Conservation (phyloP, 2,888 invertebrate species). For the Unio delphinus region DNA sequence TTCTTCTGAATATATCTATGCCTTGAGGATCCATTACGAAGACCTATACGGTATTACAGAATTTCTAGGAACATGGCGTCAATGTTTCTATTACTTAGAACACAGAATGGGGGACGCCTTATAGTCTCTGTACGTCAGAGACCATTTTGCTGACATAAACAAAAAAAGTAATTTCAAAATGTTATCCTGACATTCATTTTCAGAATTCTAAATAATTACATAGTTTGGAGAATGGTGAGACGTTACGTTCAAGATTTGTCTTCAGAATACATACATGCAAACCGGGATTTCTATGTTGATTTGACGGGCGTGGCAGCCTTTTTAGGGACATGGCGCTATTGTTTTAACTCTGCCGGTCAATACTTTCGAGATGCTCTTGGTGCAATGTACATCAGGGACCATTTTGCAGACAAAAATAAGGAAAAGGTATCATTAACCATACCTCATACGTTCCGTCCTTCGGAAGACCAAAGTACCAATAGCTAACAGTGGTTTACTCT, state of each 20-base stretch:
- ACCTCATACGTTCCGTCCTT: background rate
- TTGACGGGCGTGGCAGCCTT: conserved; percentile 46
- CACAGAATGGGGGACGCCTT: conserved; percentile 51
- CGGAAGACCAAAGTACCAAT: too few relatives aligned
- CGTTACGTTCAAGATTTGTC: conserved; percentile 76
- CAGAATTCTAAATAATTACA: conserved; percentile 76
- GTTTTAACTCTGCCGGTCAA: conserved; percentile 39
- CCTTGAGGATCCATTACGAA: conserved; percentile 54
- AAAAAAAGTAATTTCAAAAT: conserved; percentile 46
- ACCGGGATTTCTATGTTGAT: conserved; percentile 54
- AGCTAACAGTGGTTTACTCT: too few relatives aligned
- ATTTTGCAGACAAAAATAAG: conserved; percentile 54
- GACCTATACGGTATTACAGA: conserved; percentile 45
- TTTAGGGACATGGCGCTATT: conserved; percentile 52
- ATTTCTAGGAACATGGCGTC: conserved; percentile 54
- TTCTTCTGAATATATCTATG: conserved; percentile 71
- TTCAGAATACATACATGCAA: conserved; percentile 68
- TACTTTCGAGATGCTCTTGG: conserved; percentile 55
- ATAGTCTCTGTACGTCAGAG: conserved; percentile 49
- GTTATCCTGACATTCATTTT: conserved; percentile 15
- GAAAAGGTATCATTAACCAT: conserved; percentile 37
- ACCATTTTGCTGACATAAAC: conserved; percentile 52
- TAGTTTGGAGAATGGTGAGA: conserved; percentile 76
- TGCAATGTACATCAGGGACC: conserved; percentile 49
- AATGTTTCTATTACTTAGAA: conserved; percentile 49